Evolutionary conservation across 2,797 vertebrate species (phyloP).

Genomic region (Propithecus deckenii): DNA sequence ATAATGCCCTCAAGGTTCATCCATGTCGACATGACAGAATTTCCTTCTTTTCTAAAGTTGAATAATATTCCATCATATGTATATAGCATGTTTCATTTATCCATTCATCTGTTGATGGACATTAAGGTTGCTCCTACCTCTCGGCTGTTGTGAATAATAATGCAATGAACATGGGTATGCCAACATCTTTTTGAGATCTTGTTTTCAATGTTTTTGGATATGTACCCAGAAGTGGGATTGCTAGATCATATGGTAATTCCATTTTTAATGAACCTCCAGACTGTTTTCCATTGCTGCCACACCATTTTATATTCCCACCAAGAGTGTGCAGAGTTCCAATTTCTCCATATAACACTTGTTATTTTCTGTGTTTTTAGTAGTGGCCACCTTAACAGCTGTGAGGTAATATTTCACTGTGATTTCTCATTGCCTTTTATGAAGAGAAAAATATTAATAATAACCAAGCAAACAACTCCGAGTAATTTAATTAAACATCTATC

Average conservation of each 20-base stretch:
- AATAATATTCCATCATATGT: background rate
- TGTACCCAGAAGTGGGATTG: background rate
- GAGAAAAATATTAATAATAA: slow-evolving; percentile 23
- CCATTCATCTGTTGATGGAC: background rate
- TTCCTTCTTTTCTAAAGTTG: background rate
- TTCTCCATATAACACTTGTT: background rate
- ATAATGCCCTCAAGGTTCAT: background rate
- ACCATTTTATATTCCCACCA: background rate
- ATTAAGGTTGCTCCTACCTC: background rate
- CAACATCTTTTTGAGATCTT: background rate
- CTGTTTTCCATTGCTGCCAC: background rate
- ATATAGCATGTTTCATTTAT: background rate
- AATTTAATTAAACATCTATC: slow-evolving; percentile 21
- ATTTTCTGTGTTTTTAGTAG: background rate
- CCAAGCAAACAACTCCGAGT: background rate
- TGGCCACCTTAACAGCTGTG: background rate
- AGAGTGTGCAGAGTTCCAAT: background rate
- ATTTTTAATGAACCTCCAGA: background rate
- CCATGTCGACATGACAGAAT: background rate
- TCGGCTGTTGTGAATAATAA: background rate
- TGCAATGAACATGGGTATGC: background rate
- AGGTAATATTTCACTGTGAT: background rate
- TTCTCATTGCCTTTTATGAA: background rate
- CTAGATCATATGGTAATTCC: background rate
- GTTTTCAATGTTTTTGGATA: background rate